A percentile compares a stretch with the other conserved stretches of the same genome.
Conservation (phyloP, 2,888 invertebrate species). For the Drosophila nr. perissopoda region DNA sequence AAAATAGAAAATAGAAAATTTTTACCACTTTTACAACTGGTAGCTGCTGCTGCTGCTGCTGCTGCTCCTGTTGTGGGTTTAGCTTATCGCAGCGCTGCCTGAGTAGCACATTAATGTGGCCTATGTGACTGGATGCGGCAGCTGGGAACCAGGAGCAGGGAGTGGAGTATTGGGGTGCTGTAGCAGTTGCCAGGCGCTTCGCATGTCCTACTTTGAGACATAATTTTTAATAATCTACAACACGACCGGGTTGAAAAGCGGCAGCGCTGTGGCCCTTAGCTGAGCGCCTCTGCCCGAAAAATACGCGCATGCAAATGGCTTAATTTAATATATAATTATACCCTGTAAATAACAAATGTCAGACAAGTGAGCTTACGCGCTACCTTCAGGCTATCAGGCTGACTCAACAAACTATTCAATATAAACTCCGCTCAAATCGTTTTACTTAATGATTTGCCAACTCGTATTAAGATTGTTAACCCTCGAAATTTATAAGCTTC, state of each 20-base stretch:
- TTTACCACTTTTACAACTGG: constrained; percentile 69
- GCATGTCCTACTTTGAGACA: constrained; percentile 77
- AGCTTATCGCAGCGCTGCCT: constrained; percentile 65
- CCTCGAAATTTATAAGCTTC: no score
- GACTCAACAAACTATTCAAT: not conserved
- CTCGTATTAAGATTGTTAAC: no score
- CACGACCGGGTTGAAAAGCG: constrained; percentile 62
- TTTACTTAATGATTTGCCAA: no score
- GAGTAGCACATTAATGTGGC: constrained; percentile 73
- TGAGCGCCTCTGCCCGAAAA: constrained; percentile 35
- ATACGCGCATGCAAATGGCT: constrained; percentile 76
- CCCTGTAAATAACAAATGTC: constrained; percentile 32
- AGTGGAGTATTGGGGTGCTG: not conserved
- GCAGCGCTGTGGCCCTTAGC: constrained; percentile 33
- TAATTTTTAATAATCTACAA: constrained; percentile 78
- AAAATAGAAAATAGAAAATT: constrained; percentile 40
- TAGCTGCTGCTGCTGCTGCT: constrained; percentile 23
- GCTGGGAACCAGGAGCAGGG: constrained; percentile 16
- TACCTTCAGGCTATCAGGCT: not conserved
- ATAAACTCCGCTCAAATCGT: not conserved
- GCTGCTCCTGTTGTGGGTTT: constrained; percentile 35
- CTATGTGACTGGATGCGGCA: constrained; percentile 62
- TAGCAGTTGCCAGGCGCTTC: constrained; percentile 37
- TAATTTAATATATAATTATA: constrained; percentile 77
- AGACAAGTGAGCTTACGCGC: not conserved